Base-by-base conservation (phyloP, 1,140 invertebrate species). In the Macrocentrus cingulum region DNA sequence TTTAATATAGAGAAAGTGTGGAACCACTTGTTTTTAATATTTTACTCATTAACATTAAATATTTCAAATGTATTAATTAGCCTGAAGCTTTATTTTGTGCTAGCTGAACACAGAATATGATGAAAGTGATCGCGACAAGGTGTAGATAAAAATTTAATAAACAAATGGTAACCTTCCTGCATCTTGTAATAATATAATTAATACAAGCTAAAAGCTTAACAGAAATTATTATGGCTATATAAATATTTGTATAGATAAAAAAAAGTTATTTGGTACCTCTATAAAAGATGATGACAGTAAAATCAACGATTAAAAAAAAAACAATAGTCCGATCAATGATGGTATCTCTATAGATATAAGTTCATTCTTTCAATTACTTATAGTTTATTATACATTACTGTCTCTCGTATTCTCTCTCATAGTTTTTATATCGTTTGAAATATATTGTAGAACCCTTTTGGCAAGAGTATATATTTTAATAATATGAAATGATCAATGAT, bases 391-490 rank as follows among this genome's bases (percentile, higher is more conserved):
- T 39, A 39, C 15, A 39, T 39, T 39, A 39, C 36, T 39, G 4
- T 15, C 13, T 39, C 15, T 15, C 13, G 15, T 67, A 70, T 68
- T 66, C 65, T 61, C 9, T 29, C 4, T 29, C 4, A 29, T 5
- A 5, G 9, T 29, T 29, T 29, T 29, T 29, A 5, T 29, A 5
- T 29, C 9, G 9, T 66, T 62, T 69, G 44, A 67, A 63, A 69
- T 66, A 65, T 58, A 63, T 58, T 66, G 61, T n/a, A n/a, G n/a
- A n/a, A n/a, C n/a, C n/a, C n/a, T n/a, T n/a, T n/a, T n/a, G 25
- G 25, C 25, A 29, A 29, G 25, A 29, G 25, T 5, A 29, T 5
- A 29, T 4, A 9, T 29, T 29, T 9, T 29, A 29, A 29, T 29
- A 5, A n/a, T n/a, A n/a, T n/a, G n/a, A n/a, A n/a, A n/a, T n/a